Evolutionary conservation across 2,113 vertebrate species (phyloP), one percentile per base, ranked within the genome.

Genomic region (Dermatemys mawii): DNA sequence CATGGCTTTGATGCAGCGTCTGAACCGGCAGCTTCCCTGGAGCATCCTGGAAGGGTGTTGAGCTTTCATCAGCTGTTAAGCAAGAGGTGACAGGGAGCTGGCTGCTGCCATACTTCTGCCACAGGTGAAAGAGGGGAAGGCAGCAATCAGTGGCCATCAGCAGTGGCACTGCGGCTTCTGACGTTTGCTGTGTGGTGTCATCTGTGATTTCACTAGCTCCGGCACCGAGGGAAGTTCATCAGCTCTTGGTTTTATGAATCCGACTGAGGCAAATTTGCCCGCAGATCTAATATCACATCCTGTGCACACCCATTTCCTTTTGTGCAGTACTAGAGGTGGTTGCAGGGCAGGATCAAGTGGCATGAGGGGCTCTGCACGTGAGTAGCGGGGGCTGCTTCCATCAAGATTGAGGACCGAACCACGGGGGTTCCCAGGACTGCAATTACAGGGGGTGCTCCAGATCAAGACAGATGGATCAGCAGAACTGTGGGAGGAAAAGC

Each of bases 171-270:
- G 32, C 55, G 41, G 29, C 29, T 48, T 41, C 21, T 80, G 24
- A 70, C 8, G 27, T 29, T 80, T 51, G 26, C 32, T 27, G 35
- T 32, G 16, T 63, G 51, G 17, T 44, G 12, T 24, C 12, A 13
- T 22, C 13, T 8, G 16, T 73, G 46, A 54, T 32, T 90, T 48
- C 32, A 5, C 76, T 6, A 46, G 29, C 50, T 80, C 38, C 11
- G 53, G 38, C 57, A 55, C 1, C 19, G 87, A 55, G 78, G 63
- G 48, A 75, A 78, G 26, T 55, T 90, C 85, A 93, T 80, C 46
- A 73, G 41, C 41, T 73, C 49, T 86, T 92, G 54, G 44, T 90
- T 60, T 87, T 79, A 35, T 73, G 93, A 67, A 67, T 29, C 41
- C 49, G 5, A 1, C 16, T 0, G 0, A 55, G 83, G 32, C 55